Conservation (phyloP, 2,888 invertebrate species). For the Osmoderma eremita region DNA sequence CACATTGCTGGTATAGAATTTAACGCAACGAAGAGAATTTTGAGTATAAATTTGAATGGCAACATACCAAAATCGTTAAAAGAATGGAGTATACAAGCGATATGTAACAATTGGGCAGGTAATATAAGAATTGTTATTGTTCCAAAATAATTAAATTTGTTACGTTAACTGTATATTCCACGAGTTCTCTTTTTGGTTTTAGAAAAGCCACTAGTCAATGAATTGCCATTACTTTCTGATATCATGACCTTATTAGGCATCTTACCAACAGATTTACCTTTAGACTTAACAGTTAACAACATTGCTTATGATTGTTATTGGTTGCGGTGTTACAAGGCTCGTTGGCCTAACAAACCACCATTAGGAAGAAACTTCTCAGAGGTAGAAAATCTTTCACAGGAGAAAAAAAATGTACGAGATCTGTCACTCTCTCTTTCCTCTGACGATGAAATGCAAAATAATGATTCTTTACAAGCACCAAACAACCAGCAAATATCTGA, state of each 20-base stretch:
- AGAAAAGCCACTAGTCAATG: constrained; percentile 55
- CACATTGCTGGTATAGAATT: constrained; percentile 39
- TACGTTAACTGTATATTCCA: constrained; percentile 1
- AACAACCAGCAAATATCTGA: constrained; percentile 4
- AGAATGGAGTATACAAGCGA: constrained; percentile 52
- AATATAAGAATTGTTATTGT: constrained; percentile 32
- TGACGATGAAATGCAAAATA: not conserved
- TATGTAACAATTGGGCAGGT: constrained; percentile 55
- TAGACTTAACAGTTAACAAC: constrained; percentile 54
- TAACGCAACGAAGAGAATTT: constrained; percentile 42
- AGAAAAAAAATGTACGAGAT: constrained; percentile 18
- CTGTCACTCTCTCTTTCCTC: not conserved
- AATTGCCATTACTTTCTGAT: constrained; percentile 53
- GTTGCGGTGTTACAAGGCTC: constrained; percentile 55
- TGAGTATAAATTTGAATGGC: constrained; percentile 49
- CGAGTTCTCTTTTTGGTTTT: constrained; percentile 13
- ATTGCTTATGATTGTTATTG: constrained; percentile 58
- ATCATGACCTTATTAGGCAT: constrained; percentile 54
- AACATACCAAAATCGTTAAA: constrained; percentile 51
- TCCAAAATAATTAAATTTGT: not conserved
- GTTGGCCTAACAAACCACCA: constrained; percentile 55
- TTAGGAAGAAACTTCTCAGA: constrained; percentile 41
- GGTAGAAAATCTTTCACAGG: constrained; percentile 25
- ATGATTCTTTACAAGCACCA: not conserved
- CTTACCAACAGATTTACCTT: constrained; percentile 55